Conservation (phyloP, 1,140 invertebrate species). For the Euura saliciscinereae region DNA sequence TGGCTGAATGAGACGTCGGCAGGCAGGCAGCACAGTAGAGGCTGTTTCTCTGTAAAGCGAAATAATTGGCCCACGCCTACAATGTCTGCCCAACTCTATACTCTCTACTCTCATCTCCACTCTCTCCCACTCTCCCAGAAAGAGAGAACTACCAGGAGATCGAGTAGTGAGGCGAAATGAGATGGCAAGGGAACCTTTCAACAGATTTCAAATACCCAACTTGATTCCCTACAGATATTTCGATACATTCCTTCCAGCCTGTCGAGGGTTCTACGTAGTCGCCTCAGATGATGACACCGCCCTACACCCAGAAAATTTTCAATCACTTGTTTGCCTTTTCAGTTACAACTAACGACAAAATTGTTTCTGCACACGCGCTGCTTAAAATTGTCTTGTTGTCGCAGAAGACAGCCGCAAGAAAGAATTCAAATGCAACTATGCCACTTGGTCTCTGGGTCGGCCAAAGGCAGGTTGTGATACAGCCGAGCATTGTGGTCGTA, state of each 20-base stretch:
- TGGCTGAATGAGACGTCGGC: slow-evolving; percentile 39
- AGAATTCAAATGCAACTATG: background rate
- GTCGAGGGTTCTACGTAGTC: background rate
- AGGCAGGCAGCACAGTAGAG: slow-evolving; percentile 13
- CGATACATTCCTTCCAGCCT: background rate
- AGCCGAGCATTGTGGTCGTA: slow-evolving; percentile 50
- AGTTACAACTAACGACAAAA: background rate
- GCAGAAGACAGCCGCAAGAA: background rate
- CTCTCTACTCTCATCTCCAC: background rate
- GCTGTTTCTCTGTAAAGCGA: slow-evolving; percentile 25
- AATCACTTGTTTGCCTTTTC: background rate
- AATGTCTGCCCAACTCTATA: slow-evolving; percentile 20
- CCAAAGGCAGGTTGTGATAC: slow-evolving; percentile 17
- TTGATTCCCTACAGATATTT: background rate
- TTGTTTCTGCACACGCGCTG: background rate
- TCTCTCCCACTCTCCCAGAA: slow-evolving; percentile 13
- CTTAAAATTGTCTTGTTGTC: background rate
- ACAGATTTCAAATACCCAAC: slow-evolving; percentile 6
- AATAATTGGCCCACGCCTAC: slow-evolving; percentile 38
- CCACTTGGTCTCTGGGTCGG: background rate
- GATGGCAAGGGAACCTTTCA: slow-evolving; percentile 13
- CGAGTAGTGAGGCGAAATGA: too few species aligned
- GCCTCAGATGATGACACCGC: background rate
- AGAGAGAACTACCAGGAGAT: too few species aligned
- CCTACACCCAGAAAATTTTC: background rate